Percentiles rank a stretch among this genome's conserved stretches.
These are phyloP conservation scores for Pyrrhia umbra DNA, from an alignment of 2,888 invertebrate species.

Conservation along the genomic window DNA sequence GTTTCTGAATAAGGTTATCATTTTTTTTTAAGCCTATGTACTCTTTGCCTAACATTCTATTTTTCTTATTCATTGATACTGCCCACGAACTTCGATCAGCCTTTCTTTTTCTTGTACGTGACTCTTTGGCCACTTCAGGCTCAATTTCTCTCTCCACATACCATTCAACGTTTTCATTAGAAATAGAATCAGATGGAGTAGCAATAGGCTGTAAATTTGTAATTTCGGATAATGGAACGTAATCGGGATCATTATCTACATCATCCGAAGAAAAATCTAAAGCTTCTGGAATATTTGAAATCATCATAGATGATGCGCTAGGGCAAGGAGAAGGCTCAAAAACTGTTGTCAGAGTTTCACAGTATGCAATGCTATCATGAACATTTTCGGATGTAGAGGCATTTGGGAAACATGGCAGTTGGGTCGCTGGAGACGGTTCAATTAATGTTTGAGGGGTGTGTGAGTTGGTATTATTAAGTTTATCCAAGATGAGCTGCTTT, in stretches of 20 bases:
- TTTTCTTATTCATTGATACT: conserved; percentile 1
- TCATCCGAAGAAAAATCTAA: conserved; percentile 21
- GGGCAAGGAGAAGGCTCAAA: not conserved
- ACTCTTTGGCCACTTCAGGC: not conserved
- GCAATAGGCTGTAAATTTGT: conserved; percentile 23
- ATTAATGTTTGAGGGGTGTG: conserved; percentile 25
- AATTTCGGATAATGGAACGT: conserved; percentile 18
- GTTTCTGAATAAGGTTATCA: not conserved
- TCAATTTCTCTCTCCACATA: conserved; percentile 9
- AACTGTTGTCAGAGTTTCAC: conserved; percentile 34
- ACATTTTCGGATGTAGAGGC: conserved; percentile 33
- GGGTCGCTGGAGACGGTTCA: conserved; percentile 31
- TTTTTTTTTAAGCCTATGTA: conserved; percentile 10
- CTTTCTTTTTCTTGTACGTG: conserved; percentile 13
- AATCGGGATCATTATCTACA: conserved; percentile 11
- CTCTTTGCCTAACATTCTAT: conserved; percentile 14
- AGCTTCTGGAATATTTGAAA: conserved; percentile 1
- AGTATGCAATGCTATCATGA: conserved; percentile 37
- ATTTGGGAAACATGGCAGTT: conserved; percentile 36
- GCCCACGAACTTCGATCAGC: conserved; percentile 11
- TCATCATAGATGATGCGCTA: conserved; percentile 7
- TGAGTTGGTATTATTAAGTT: conserved; percentile 31
- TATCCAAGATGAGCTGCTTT: conserved; percentile 30
- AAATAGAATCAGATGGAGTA: conserved; percentile 19
- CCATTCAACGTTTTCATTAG: conserved; percentile 5